Evolutionary conservation across 2,113 vertebrate genomes (phyloP).

Genomic region (Corythornis madagascariensis): DNA sequence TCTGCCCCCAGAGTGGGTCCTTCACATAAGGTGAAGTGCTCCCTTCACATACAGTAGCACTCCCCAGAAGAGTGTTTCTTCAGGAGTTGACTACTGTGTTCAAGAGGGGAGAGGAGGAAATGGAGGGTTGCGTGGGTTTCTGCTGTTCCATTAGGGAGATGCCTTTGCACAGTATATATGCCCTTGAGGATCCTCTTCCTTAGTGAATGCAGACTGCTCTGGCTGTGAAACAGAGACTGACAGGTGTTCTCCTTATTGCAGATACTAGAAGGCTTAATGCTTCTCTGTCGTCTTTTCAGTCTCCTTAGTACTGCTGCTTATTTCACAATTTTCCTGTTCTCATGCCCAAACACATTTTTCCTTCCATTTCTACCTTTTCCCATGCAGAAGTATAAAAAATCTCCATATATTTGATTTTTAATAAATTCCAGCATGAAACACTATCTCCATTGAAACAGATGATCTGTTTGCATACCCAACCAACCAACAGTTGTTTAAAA

Average conservation of each 20-base stretch:
- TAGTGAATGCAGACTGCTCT: neutral
- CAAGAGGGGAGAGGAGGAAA: neutral
- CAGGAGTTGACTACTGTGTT: neutral
- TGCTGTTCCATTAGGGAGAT: neutral
- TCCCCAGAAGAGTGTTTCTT: neutral
- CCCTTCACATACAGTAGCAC: neutral
- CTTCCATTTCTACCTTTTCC: neutral
- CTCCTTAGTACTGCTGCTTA: neutral
- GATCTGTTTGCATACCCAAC: neutral
- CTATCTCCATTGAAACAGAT: neutral
- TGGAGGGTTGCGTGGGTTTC: neutral
- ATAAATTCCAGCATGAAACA: neutral
- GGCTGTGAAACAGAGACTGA: neutral
- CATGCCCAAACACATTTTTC: neutral
- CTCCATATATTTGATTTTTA: neutral
- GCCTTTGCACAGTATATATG: neutral
- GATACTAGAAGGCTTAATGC: neutral
- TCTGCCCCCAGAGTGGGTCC: fast-evolving
- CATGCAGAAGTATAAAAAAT: neutral
- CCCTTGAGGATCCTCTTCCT: neutral
- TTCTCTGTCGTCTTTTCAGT: neutral
- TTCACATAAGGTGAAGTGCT: neutral
- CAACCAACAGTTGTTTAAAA: neutral
- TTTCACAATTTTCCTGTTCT: neutral
- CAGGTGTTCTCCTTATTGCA: neutral